Conservation (phyloP, 2,113 vertebrate genomes). For the Oreocharis arfaki region DNA sequence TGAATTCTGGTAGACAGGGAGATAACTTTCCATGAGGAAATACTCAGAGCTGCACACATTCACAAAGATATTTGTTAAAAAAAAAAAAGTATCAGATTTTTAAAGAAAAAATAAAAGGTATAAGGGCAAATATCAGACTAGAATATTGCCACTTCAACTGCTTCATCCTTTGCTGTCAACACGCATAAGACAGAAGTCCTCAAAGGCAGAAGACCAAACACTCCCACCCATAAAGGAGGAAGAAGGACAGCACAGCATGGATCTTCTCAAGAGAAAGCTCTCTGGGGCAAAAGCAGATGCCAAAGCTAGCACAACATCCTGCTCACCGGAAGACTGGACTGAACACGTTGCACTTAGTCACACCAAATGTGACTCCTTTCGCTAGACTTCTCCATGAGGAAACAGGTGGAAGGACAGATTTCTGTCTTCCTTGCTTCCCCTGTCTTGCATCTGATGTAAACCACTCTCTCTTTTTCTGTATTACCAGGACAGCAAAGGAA, state of each 20-base stretch:
- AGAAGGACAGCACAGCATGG: not conserved
- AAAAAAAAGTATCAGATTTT: not conserved
- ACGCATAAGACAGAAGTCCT: not conserved
- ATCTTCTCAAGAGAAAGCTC: not conserved
- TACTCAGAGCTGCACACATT: not conserved
- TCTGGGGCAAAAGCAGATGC: not conserved
- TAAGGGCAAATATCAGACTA: not conserved
- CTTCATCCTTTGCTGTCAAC: not conserved
- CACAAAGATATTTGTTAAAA: not conserved
- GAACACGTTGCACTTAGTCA: not conserved
- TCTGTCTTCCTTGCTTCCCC: slow-evolving; percentile 28
- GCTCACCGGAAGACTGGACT: not conserved
- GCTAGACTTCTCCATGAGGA: not conserved
- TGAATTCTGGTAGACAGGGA: not conserved
- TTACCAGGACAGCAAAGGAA: slow-evolving; percentile 3
- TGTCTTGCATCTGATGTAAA: not conserved
- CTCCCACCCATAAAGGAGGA: not conserved
- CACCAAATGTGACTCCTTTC: not conserved
- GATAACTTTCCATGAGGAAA: not conserved
- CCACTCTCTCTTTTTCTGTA: not conserved
- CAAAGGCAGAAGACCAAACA: not conserved
- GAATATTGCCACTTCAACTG: not conserved
- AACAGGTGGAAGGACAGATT: slow-evolving; percentile 45
- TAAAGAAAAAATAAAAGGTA: not conserved
- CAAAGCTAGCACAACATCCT: not conserved